Conservation (phyloP, 2,888 invertebrate genomes). For the Macrosoma leucophasiata region DNA sequence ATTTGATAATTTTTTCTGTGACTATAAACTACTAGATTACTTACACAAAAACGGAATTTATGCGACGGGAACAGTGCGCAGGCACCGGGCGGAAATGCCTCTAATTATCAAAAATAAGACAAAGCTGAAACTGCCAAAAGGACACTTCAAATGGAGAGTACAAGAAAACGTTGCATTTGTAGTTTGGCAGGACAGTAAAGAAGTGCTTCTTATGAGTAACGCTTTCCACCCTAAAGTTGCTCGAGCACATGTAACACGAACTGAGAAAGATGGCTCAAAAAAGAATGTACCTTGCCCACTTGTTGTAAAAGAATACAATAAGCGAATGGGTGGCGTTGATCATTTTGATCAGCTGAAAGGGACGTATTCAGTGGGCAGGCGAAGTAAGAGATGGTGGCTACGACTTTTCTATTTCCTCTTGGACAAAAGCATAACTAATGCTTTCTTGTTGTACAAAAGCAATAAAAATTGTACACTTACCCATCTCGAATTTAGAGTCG, state of each 20-base stretch:
- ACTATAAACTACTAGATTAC: slow-evolving; percentile 9
- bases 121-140: slow-evolving; percentile 3
- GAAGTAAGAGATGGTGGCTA: slow-evolving; percentile 9
- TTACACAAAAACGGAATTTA: slow-evolving; percentile 10
- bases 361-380: slow-evolving; percentile 9
- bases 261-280: slow-evolving; percentile 13
- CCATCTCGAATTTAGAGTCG: neutral
- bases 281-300: slow-evolving; percentile 5
- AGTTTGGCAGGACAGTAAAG: slow-evolving; percentile 28
- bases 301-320: slow-evolving; percentile 9
- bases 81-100: slow-evolving; percentile 8
- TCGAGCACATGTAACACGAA: slow-evolving; percentile 5
- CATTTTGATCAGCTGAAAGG: slow-evolving; percentile 11
- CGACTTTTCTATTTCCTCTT: slow-evolving; percentile 6
- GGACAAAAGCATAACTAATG: neutral
- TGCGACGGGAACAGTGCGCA: slow-evolving; percentile 18
- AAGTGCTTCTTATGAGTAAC: slow-evolving; percentile 17
- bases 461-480: neutral
- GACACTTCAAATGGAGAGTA: slow-evolving; percentile 14
- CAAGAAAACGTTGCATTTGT: slow-evolving; percentile 22
- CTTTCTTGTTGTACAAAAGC: neutral
- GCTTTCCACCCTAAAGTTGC: slow-evolving; percentile 11
- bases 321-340: slow-evolving; percentile 15
- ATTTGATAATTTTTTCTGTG: slow-evolving; percentile 21
- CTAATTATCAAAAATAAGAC: neutral